Conservation (phyloP, 2,797 vertebrate genomes). For the Peromyscus melanophrys region DNA sequence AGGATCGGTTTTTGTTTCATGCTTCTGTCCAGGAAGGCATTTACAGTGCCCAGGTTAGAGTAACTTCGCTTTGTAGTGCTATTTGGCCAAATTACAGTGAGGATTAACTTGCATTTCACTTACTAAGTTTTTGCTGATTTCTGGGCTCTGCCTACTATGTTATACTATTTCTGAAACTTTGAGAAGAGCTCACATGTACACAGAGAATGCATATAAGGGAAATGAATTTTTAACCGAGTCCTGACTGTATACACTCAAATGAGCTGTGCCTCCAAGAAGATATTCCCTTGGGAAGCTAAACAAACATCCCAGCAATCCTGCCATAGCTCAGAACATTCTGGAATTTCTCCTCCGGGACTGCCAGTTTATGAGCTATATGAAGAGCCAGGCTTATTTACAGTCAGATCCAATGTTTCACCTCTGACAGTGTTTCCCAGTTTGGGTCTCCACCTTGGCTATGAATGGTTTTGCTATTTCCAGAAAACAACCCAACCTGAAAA, state of each 20-base stretch:
- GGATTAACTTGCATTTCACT: slow-evolving; percentile 3
- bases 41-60: slow-evolving; percentile 27
- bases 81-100: slow-evolving; percentile 41
- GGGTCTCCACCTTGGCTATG: slow-evolving; percentile 22
- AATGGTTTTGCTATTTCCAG: slow-evolving; percentile 62
- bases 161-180: neutral
- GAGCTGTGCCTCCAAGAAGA: neutral
- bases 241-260: slow-evolving; percentile 22
- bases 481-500: slow-evolving; percentile 63
- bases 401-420: slow-evolving; percentile 62
- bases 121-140: slow-evolving; percentile 18
- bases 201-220: slow-evolving; percentile 36
- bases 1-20: slow-evolving; percentile 43
- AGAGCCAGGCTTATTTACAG: slow-evolving; percentile 72
- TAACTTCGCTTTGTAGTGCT: slow-evolving; percentile 21
- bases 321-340: slow-evolving; percentile 15
- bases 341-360: slow-evolving; percentile 43
- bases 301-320: slow-evolving; percentile 42
- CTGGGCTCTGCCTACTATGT: neutral
- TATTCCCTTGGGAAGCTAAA: slow-evolving; percentile 38
- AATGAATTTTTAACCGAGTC: slow-evolving; percentile 16
- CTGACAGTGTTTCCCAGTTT: neutral
- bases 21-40: slow-evolving; percentile 28
- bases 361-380: slow-evolving; percentile 69
- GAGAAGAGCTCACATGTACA: neutral